Base-by-base conservation (phyloP, 2,113 vertebrate species). In the Hippocampus mohnikei region DNA sequence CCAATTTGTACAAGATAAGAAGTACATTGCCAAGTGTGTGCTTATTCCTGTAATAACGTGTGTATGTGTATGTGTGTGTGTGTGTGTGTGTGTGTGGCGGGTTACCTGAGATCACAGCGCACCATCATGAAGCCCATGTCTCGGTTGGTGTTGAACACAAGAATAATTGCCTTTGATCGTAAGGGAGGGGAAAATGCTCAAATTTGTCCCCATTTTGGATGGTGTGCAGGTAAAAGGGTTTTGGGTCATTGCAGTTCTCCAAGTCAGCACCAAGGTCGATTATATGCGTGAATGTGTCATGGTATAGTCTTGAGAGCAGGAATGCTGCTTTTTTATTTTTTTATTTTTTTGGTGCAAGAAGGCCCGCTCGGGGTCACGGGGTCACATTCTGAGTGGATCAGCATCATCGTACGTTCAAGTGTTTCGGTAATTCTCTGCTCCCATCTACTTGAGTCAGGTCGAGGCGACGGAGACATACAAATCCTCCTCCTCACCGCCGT, bases 311-410 rank as follows among this genome's bases (percentile, higher is more conserved):
- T 64, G 25, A 70, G 74, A 70, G 80, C 48, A 73, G 68, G 76
- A 78, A 85, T 74, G 79, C 60, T 46, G 75, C 58, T 75, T 0
- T 37, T 37, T 33, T 33, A 5, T 33, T 3, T 29, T 29, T 29
- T 29, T 29, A 3, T 3, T 29, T 33, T 33, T 3, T 33, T 5
- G 77, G 83, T 69, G 81, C 78, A 77, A 83, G 72, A 71, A 76
- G 77, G 75, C 73, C 83, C 69, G 75, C n/a, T 65, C 70, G 12
- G 67, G 80, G 81, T 85, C 87, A 84, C 1, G 1, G 78, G 82
- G 85, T 89, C 74, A 82, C 85, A 86, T 88, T 88, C 88, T 88
- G 69, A 71, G 55, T 66, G 84, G 87, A 87, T 88, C 84, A 86
- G 78, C 84, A 76, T 83, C 82, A 73, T 78, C 27, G 59, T 74